Evolutionary conservation across 2,888 invertebrate genomes (phyloP).

Genomic region (Trissonchulus sp.): DNA sequence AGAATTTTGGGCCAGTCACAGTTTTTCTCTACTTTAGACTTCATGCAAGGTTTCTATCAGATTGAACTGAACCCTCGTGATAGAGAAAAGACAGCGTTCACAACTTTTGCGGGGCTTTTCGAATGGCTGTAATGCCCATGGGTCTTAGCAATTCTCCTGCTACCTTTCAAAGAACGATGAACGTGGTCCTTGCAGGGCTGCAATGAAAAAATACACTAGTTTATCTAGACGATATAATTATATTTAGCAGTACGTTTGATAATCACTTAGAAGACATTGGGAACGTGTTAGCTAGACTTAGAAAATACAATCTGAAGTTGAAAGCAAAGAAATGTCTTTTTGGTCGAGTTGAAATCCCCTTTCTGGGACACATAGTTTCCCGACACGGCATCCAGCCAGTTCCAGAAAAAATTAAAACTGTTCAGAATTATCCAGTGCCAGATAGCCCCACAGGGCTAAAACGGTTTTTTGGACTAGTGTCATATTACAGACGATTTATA

Average conservation of each 20-base stretch:
- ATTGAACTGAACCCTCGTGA: slow-evolving; percentile 26
- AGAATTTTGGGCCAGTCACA: neutral
- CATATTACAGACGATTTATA: slow-evolving; percentile 21
- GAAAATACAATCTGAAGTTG: neutral
- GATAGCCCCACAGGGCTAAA: neutral
- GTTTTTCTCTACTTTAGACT: neutral
- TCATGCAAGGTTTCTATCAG: neutral
- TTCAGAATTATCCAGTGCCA: neutral
- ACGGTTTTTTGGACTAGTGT: neutral
- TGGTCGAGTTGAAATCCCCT: neutral
- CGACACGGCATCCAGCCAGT: neutral
- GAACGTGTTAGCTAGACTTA: neutral
- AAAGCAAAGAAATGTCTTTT: neutral
- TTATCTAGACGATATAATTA: neutral
- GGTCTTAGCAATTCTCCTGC: slow-evolving; percentile 35
- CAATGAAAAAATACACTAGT: neutral
- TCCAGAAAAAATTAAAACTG: neutral
- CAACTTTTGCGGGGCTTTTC: neutral
- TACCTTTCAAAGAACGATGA: slow-evolving; percentile 11
- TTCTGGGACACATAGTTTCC: neutral
- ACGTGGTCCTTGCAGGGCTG: neutral
- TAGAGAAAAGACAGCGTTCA: slow-evolving; percentile 34
- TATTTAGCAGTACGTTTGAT: neutral
- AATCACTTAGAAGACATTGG: neutral
- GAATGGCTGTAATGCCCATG: slow-evolving; percentile 31